Evolutionary conservation across 30 jellyfish, hydroid and myxozoan species (phyloP).

Genomic region (Rhopilema esculentum): DNA sequence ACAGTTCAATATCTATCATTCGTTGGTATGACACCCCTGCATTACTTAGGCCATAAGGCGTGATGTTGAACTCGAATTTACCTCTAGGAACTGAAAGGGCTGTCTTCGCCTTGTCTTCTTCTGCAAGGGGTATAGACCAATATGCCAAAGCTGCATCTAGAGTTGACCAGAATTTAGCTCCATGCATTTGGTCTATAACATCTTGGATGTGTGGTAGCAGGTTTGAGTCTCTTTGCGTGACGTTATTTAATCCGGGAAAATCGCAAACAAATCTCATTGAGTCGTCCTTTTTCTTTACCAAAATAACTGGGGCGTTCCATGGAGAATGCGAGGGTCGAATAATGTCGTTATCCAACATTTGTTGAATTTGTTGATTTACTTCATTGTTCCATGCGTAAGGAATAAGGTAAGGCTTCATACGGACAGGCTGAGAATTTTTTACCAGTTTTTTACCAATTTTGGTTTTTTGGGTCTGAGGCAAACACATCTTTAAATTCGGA

Average conservation of each 20-base stretch:
- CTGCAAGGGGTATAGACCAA: conserved; percentile 68
- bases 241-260: conserved; percentile 52
- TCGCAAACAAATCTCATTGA: conserved; percentile 48
- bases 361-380: conserved; percentile 17
- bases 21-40: conserved; percentile 65
- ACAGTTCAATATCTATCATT: conserved; percentile 40
- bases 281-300: conserved; percentile 43
- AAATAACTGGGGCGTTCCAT: conserved; percentile 55
- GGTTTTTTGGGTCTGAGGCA: conserved; percentile 66
- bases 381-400: conserved; percentile 47
- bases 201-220: conserved; percentile 56
- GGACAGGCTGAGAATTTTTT: conserved; percentile 30
- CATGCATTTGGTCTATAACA: conserved; percentile 31
- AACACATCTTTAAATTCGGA: conserved; percentile 11
- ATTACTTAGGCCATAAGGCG: conserved; percentile 35
- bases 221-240: conserved; percentile 25
- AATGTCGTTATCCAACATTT: conserved; percentile 46
- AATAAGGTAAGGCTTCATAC: conserved; percentile 5
- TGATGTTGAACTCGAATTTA: conserved; percentile 47
- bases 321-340: conserved; percentile 62
- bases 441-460: too few relatives aligned
- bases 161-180: conserved; percentile 34
- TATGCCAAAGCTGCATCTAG: conserved; percentile 60
- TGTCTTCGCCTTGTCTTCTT: conserved; percentile 47
- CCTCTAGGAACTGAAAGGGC: conserved; percentile 62